Evolutionary conservation across 2,797 vertebrate genomes (phyloP), one percentile per base, ranked within the genome.

Genomic region (Pempheris klunzingeri): DNA sequence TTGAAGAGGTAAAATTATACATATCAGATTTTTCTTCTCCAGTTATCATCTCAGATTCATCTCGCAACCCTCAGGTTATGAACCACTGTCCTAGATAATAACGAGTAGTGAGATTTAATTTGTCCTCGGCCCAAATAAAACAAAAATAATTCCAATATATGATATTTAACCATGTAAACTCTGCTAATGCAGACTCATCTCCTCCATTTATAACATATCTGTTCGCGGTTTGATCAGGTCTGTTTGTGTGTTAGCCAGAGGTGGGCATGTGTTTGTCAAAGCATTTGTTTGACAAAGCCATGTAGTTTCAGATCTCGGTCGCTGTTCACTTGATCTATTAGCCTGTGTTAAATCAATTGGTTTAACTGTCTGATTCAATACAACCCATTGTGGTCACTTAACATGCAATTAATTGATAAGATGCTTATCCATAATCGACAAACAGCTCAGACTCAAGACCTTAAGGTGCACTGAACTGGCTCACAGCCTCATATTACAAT

Each of bases 351-450:
- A 66, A 53, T 61, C 20, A 61, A 18, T 59, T 15, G 28, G 26
- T 46, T 71, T 43, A 63, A 72, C 39, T 54, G 43, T 44, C 24
- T 7, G 32, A 66, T 58, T 47, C 2, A 44, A 6, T 62, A 14
- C 20, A 30, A 32, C 3, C 55, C 47, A 46, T 26, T 77, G 20
- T 61, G 26, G 12, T 7, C 2, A 63, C 58, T 34, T 50, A 68
- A 36, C 47, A 54, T 59, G 43, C 18, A 82, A 67, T 36, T 54
- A 62, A 74, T 26, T 64, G 43, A 77, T 69, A 32, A 62, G 32
- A 62, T 49, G 12, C 20, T 61, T 44, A 47, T 72, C 11, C 22
- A 30, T 28, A 67, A 12, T 41, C n/a, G 14, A 34, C 32, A 54
- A 46, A 57, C 28, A 58, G 39, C 7, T 26, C 18, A 17, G 41